Base-by-base conservation (phyloP, 2,888 invertebrate genomes). In the Gryllus longicercus region DNA sequence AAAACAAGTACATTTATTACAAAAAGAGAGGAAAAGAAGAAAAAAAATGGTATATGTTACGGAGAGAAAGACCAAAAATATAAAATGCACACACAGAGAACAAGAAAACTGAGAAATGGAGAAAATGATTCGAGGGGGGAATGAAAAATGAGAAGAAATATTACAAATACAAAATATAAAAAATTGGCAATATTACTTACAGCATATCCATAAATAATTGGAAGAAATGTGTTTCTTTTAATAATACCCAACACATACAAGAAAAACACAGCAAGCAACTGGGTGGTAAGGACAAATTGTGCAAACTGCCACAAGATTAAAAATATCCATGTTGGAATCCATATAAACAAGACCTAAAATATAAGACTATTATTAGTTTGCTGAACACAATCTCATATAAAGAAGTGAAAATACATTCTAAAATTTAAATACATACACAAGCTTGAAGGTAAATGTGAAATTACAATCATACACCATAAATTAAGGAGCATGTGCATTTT, bases 221-320 rank as follows among this genome's bases (percentile, higher is more conserved):
- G 84, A 79, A 87, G 86, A 50, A 89, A 84, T 74, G 84, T 87
- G 38, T 83, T 79, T 80, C 83, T 82, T 23, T 85, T 83, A 10
- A 89, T 85, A 79, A 87, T 87, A 25, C 87, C 87, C 12, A 89
- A 83, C n/a, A 87, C 84, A 83, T 93, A 94, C 83, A 93, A 90
- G 2, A 92, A 87, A 84, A 94, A 92, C 82, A 96, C 89, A 5
- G 94, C 92, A 10, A 93, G 87, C 0, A 92, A 89, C 86, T 96
- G 95, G 0, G 94, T 94, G 5, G 93, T 89, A 84, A 95, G 91
- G 80, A 95, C 92, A 85, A 96, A 94, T 84, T 95, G 95, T 0
- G 95, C 92, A 88, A 96, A 95, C 87, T 96, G 93, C 93, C 95
- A 94, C 83, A 90, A 91, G 0, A 92, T 86, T 0, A 91, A 86